These are phyloP conservation scores for Parauchenoglanis ngamensis DNA, from an alignment of 2,797 vertebrate species.

Conservation along the genomic window DNA sequence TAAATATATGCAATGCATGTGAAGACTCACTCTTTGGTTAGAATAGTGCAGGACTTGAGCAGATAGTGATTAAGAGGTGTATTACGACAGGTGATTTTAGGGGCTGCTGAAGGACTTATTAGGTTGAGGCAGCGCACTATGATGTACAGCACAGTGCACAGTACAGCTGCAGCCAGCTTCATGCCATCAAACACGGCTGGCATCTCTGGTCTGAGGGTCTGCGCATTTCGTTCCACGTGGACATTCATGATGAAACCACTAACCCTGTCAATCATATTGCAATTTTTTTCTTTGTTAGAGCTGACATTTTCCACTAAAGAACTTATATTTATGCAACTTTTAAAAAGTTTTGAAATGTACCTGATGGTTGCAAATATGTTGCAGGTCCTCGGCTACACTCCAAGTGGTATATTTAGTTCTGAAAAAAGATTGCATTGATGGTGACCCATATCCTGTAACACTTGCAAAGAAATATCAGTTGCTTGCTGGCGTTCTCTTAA, in stretches of 20 bases:
- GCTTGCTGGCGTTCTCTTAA: not conserved
- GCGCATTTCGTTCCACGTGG: constrained; percentile 53
- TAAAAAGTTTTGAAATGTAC: not conserved
- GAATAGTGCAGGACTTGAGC: constrained; percentile 86
- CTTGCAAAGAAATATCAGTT: not conserved
- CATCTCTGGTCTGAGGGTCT: constrained; percentile 74
- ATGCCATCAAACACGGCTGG: constrained; percentile 91
- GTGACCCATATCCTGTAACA: constrained; percentile 27
- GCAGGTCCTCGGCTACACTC: constrained; percentile 6
- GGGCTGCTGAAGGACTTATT: constrained; percentile 85
- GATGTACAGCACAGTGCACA: constrained; percentile 82
- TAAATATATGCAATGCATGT: not conserved
- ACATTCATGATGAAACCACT: constrained; percentile 57
- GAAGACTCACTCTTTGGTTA: constrained; percentile 92
- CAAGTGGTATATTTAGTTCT: constrained; percentile 30
- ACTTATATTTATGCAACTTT: not conserved
- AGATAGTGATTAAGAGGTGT: constrained; percentile 86
- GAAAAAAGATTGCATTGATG: constrained; percentile 36
- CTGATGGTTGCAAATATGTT: not conserved
- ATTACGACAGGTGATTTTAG: constrained; percentile 85
- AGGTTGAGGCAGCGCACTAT: constrained; percentile 92
- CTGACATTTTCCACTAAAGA: not conserved
- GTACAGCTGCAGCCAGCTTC: constrained; percentile 88
- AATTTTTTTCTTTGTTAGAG: not conserved
- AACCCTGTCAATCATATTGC: constrained; percentile 5